Evolutionary conservation across 2,888 invertebrate genomes (phyloP), one percentile per base, ranked within the genome.

Genomic region (Calliphora vomitoria): DNA sequence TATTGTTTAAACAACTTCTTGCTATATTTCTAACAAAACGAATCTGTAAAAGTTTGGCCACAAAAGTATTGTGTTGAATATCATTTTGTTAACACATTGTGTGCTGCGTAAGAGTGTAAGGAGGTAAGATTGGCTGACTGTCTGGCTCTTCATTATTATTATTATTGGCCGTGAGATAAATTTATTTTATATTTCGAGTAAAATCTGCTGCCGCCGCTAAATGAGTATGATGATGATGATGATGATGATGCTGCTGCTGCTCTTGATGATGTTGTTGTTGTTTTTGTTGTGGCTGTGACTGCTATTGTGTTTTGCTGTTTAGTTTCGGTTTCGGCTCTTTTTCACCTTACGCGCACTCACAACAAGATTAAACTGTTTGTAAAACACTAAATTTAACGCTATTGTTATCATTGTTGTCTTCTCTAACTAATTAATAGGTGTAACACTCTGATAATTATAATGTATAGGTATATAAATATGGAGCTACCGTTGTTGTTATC

Each of bases 361-460:
- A 74, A 80, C 60, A 58, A 78, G 87, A 87, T 87, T 87, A 87
- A 87, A 87, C 76, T 87, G 85, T 87, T 87, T 87, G 85, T 85
- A 84, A 81, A 87, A 85, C 81, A 82, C 81, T 68, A 72, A 82
- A 84, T 81, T 87, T 85, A 87, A 85, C 85, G 85, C 87, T 87
- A 82, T 87, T 87, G 85, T 87, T 87, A 87, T 87, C 87, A 76
- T 74, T 69, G 58, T 79, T 76, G 82, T 76, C 76, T 83, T 83
- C 62, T 69, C 62, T 76, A 76, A 76, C 79, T 80, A 85, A 85
- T 85, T 85, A 85, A 85, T 80, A 80, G 74, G 79, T 85, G 79
- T 74, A 83, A 83, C 71, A 78, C 55, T 71, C 55, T 71, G 71
- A 78, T 78, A 71, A 83, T 71, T 83, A 76, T 78, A 71, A 71